Percentiles rank a stretch among this genome's conserved stretches.
phyloP scores from a whole-genome alignment of 2,113 vertebrate genomes.

The Hiodon alosoides region DNA sequence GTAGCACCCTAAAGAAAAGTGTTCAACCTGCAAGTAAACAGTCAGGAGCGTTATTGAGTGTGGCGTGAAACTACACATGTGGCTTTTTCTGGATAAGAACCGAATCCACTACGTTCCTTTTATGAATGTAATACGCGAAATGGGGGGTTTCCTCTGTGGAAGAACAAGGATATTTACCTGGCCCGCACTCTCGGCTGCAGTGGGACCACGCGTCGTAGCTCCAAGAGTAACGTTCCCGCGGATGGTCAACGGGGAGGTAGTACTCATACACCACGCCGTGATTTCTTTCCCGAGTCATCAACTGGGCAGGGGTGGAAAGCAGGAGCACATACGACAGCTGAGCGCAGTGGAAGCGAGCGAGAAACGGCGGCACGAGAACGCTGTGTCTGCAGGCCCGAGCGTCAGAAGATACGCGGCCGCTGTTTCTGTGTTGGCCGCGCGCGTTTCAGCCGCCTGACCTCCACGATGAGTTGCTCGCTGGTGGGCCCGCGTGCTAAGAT shows the following conservation, averaged over 20 bases:
- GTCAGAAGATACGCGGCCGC: not conserved
- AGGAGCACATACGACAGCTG: not conserved
- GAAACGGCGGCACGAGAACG: not conserved
- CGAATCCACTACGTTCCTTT: no score
- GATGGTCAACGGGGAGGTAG: conserved; percentile 63
- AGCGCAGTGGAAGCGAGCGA: not conserved
- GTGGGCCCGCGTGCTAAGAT: conserved; percentile 80
- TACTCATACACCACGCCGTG: conserved; percentile 79
- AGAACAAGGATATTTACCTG: conserved; percentile 64
- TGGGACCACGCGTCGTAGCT: conserved; percentile 80
- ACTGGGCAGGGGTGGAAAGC: conserved; percentile 50
- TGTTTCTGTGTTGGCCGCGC: conserved; percentile 1
- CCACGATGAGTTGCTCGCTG: conserved; percentile 85
- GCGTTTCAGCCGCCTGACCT: conserved; percentile 60
- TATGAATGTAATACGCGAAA: no score
- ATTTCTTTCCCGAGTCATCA: conserved; percentile 85
- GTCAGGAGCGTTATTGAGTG: no score
- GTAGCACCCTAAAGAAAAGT: no score
- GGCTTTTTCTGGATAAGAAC: no score
- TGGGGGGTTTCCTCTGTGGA: no score
- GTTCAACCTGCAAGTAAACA: no score
- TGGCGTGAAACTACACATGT: no score
- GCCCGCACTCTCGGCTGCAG: conserved; percentile 82
- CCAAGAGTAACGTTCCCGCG: conserved; percentile 71
- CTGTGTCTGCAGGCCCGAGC: not conserved